Evolutionary conservation across 2,888 invertebrate genomes (phyloP), one percentile per base, ranked within the genome.

Genomic region (Cephus runcator): DNA sequence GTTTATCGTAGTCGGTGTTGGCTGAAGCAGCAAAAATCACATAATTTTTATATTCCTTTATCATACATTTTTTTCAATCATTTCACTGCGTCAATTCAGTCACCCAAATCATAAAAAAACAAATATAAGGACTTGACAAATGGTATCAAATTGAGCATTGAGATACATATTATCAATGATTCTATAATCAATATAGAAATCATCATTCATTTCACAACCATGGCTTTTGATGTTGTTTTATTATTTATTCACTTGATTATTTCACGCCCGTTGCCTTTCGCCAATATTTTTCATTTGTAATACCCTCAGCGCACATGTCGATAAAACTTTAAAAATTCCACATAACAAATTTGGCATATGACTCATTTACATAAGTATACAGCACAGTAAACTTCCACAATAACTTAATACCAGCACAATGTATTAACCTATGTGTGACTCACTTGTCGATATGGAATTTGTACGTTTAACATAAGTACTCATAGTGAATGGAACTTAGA

Each of bases 1-100:
- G 31, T 79, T 76, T 40, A 74, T 23, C 33, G 56, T 74, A 35
- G 69, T 35, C 23, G 79, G 79, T 79, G 79, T 31, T 79, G 79
- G 79, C 76, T 71, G 68, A 12, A 35, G 33, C 40, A 36, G 69
- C 69, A 75, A 36, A 74, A 30, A 69, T 56, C 31, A 31, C 40
- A 35, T 56, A 30, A 40, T 34, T 69, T 69, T 33, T 6, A 40
- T 40, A 15, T 40, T 40, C 6, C 2, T 40, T 40, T 40, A 15
- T 40, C 15, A 6, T 6, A 56, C 9, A 9, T 23, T 23, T 56
- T 23, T 15, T 6, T 15, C 3, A 56, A 56, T 56, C 23, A 23
- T 23, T 56, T 56, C 56, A 56, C 56, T 23, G 56, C 56, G 56
- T 56, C 9, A 56, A 56, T 56, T 23, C 56, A 56, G 56, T 56